Base-by-base conservation (phyloP, 2,888 invertebrate genomes). In the Bhutanitis thaidina region DNA sequence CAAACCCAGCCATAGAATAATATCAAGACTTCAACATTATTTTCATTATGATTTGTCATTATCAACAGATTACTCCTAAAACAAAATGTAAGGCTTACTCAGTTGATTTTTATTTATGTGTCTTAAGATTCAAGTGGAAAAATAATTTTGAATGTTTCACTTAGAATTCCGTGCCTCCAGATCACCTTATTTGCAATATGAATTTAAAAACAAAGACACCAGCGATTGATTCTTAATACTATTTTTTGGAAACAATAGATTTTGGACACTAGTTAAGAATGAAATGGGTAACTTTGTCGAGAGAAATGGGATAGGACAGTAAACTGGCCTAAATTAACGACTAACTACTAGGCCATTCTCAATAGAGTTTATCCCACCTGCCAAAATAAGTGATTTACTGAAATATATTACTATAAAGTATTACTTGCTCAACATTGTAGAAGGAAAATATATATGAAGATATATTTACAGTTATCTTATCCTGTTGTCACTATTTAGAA, bases 401-500 rank as follows among this genome's bases (percentile, higher is more conserved):
- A 62, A 65, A 64, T 43, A 47, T 38, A 47, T 52, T 49, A 38
- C 37, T 49, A 52, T 57, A 69, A 67, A 66, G 65, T 68, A 59
- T 69, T 68, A 69, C 59, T 66, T 60, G 57, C 59, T 68, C 62
- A 64, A 61, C 65, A 59, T 40, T 7, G 12, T 5, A 34, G 58
- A 53, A 50, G 55, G n/a, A 58, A 66, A 65, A 71, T 69, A 67
- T 77, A 80, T 78, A 78, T 71, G 71, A 65, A 67, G 66, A 65
- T 69, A 71, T 75, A 80, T 79, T 75, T 79, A 80, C 76, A 78
- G 56, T 65, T 69, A 12, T n/a, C n/a, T 65, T 69, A 38, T 65
- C 59, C 67, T 58, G 9, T 69, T 67, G 56, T 61, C 66, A 62
- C 47, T 40, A 49, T 55, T 69, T 71, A 69, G 67, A 67, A 74